phyloP scores from a whole-genome alignment of 1,140 invertebrate genomes.

The Lepidotrigona ventralis region DNA sequence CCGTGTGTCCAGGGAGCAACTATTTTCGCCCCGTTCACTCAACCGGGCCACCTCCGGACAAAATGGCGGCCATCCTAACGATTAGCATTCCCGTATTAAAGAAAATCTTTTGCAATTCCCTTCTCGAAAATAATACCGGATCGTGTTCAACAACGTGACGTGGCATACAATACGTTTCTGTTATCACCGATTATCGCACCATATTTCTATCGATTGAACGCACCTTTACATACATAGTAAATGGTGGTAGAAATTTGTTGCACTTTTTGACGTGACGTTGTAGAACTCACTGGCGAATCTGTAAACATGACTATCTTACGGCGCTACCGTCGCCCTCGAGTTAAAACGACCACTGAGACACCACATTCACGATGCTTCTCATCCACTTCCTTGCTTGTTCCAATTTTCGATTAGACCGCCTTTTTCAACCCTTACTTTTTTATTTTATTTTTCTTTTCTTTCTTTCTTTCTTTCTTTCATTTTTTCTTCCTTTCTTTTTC shows the following conservation, averaged over 20 bases:
- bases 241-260: slow-evolving; percentile 75
- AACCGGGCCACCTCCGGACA: slow-evolving; percentile 78
- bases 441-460: not conserved
- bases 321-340: slow-evolving; percentile 68
- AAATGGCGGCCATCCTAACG: slow-evolving; percentile 79
- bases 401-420: slow-evolving; percentile 1
- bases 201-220: slow-evolving; percentile 52
- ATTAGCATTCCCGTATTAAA: slow-evolving; percentile 72
- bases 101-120: slow-evolving; percentile 47
- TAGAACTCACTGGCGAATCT: slow-evolving; percentile 75
- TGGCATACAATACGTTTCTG: not conserved
- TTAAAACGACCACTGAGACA: slow-evolving; percentile 41
- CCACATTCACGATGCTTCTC: slow-evolving; percentile 35
- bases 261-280: slow-evolving; percentile 79
- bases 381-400: slow-evolving; percentile 9
- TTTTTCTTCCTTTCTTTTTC: not conserved
- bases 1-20: slow-evolving; percentile 63
- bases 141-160: not conserved
- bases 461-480: too few relatives aligned
- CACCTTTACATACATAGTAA: slow-evolving; percentile 80
- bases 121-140: slow-evolving; percentile 22
- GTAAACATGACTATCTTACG: slow-evolving; percentile 73
- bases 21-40: slow-evolving; percentile 73
- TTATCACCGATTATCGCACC: not conserved
- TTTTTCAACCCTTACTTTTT: not conserved